Evolutionary conservation across 2,113 vertebrate species (phyloP), one percentile per base, ranked within the genome.

Genomic region (Rhineura floridana): DNA sequence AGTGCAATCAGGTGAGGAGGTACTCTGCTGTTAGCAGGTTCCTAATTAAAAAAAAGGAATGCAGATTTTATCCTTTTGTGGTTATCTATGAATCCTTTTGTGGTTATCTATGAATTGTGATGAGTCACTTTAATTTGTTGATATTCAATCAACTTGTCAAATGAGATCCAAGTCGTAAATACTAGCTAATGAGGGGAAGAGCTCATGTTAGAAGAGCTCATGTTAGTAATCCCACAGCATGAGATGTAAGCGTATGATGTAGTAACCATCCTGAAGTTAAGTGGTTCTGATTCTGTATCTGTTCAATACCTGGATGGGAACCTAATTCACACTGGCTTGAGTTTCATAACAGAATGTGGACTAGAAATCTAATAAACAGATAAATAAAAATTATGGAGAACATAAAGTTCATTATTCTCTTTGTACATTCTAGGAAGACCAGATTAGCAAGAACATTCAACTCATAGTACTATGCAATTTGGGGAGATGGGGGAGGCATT

Each of bases 1-100:
- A 99, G 98, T 94, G 97, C 98, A 96, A 99, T 98, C 90, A 99
- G 97, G 94, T 99, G 98, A 96, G 98, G 98, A 97, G 98, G 98
- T 97, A 99, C 97, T 93, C 98, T 98, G 93, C 98, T 99, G 95
- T 98, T 99, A 94, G 97, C 96, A 91, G 98, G 98, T 95, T 99
- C 98, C 98, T 99, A 73, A 65, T 13, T 87, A 83, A 82, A 89
- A 69, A 92, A 3, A 78, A 88, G 91, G 46, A 88, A 88, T 17
- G 46, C 21, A 39, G n/a, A 39, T 39, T 52, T 77, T 39, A 84
- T 90, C 79, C 3, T 25, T 90, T 80, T 88, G 59, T 65, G 12
- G 19, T 52, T 70, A 46, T 33, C 36, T 15, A 63, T 12, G 46
- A 23, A n/a, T n/a, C 79, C 3, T 25, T 90, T 80, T 88, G 59